phyloP scores from a whole-genome alignment of 2,797 vertebrate genomes.

The Tachyglossus aculeatus region DNA sequence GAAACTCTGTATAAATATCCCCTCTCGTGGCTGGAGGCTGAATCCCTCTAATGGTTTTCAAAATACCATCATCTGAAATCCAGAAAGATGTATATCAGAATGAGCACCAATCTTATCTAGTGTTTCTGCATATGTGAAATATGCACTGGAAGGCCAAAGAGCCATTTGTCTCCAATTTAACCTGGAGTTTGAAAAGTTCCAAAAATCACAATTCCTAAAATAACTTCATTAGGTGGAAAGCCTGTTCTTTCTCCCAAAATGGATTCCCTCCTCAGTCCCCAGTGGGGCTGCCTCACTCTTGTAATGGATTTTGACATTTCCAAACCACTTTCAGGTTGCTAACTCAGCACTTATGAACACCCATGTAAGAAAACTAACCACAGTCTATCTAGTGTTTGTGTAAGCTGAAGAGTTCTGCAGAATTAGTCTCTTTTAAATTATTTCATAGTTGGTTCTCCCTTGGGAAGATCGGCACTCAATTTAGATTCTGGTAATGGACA shows the following conservation, averaged over 20 bases:
- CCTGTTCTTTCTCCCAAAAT: neutral
- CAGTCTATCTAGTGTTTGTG: neutral
- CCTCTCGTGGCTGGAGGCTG: conserved; percentile 38
- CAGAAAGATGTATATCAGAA: neutral
- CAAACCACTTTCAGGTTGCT: neutral
- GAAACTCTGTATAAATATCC: conserved; percentile 1
- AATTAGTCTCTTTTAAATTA: neutral
- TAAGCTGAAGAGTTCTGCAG: neutral
- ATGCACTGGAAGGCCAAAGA: conserved; percentile 18
- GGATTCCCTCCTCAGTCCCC: neutral
- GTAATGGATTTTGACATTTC: neutral
- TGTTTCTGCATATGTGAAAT: neutral
- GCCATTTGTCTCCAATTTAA: neutral
- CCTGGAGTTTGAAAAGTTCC: conserved; percentile 6
- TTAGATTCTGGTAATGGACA: conserved; percentile 6
- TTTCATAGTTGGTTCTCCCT: neutral
- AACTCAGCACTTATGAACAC: neutral
- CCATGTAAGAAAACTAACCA: neutral
- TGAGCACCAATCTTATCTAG: neutral
- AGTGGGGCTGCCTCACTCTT: neutral
- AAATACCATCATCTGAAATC: neutral
- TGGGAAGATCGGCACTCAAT: conserved; percentile 5
- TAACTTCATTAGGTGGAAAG: neutral
- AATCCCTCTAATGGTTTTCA: neutral
- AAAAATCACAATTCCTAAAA: neutral